These are phyloP conservation scores for Cataglyphis hispanica DNA, from an alignment of 1,140 invertebrate species.

Conservation along the genomic window DNA sequence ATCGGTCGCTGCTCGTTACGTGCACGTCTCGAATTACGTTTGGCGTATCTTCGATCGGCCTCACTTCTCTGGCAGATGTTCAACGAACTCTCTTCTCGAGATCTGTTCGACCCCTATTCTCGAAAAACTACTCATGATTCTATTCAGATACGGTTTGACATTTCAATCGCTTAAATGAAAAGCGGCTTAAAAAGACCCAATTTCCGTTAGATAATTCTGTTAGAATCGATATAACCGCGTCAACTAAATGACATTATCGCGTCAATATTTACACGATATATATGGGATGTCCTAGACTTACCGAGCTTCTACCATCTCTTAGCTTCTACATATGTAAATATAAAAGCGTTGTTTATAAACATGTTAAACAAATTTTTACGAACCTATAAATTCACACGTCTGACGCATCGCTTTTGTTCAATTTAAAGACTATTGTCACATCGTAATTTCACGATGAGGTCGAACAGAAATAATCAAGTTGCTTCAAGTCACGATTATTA, in stretches of 20 bases:
- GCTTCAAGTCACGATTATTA: not conserved
- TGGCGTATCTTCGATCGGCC: conserved; percentile 22
- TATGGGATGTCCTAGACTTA: not conserved
- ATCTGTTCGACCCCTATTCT: not conserved
- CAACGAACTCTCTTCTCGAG: conserved; percentile 9
- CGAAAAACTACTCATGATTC: not conserved
- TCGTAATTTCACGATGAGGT: not conserved
- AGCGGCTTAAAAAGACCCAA: not conserved
- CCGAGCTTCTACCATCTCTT: not conserved
- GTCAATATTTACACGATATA: not conserved
- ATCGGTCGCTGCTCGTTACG: not conserved
- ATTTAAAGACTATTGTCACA: not conserved
- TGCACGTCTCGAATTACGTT: conserved; percentile 20
- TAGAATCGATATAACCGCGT: not conserved
- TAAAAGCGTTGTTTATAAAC: not conserved
- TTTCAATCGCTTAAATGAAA: not conserved
- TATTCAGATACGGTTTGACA: not conserved
- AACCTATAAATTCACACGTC: not conserved
- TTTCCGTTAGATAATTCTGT: not conserved
- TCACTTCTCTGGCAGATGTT: conserved; percentile 38
- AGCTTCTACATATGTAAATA: not conserved
- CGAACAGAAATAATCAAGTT: not conserved
- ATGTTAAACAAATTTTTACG: not conserved
- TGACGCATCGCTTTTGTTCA: not conserved
- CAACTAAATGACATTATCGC: not conserved